Evolutionary conservation across 2,888 invertebrate species (phyloP), one percentile per base, ranked within the genome.

Genomic region (Stenolophus ochropezus): DNA sequence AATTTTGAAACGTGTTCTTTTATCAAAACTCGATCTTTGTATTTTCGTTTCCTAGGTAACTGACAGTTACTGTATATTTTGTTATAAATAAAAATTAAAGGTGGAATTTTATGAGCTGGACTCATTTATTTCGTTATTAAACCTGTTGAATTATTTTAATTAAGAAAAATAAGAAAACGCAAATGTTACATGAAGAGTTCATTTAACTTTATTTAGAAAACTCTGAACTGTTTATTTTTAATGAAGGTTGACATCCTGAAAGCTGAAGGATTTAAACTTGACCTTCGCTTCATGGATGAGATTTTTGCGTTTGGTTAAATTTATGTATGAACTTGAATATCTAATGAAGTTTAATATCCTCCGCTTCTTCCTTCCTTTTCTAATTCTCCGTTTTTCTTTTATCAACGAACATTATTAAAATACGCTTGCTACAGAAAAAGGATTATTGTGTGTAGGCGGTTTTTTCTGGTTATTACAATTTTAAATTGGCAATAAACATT

Each of bases 121-220:
- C n/a, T n/a, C n/a, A n/a, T n/a, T n/a, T n/a, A n/a, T n/a, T n/a
- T n/a, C n/a, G n/a, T n/a, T n/a, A n/a, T n/a, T n/a, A n/a, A n/a
- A n/a, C n/a, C n/a, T n/a, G n/a, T n/a, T n/a, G n/a, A n/a, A n/a
- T n/a, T n/a, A n/a, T n/a, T n/a, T n/a, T n/a, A n/a, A n/a, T n/a
- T 27, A 27, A 27, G 4, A 27, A 27, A 5, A 5, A 5, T 27
- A 5, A 27, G 5, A 4, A 27, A 3, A 5, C 11, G 11, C 33
- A 42, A 42, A 42, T 42, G 33, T 42, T 8, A 11, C 6, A 42
- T 25, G 25, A 25, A 14, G 23, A 14, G 21, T 14, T 23, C 3
- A 61, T 61, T 61, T 61, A 61, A 27, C 25, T 61, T 61, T n/a
- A 61, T 61, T 56, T 61, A 23, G 61, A 23, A 61, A 61, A 61